Base-by-base conservation (phyloP, 1,140 invertebrate species). In the Colletes latitarsis region DNA sequence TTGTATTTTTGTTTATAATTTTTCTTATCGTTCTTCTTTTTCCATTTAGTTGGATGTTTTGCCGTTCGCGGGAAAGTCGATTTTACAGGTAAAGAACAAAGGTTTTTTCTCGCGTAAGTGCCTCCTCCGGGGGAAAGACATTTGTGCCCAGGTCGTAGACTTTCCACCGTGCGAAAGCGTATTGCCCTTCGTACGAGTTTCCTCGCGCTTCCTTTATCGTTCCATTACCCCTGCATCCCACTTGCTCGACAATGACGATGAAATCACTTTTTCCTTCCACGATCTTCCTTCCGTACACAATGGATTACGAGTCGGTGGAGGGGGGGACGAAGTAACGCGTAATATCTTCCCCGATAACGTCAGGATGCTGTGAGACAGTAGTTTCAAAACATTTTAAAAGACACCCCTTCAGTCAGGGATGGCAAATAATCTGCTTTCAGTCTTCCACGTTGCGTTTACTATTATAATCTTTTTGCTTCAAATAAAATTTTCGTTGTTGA, bases 161-260 rank as follows among this genome's bases (percentile, higher is more conserved):
- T 53, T 64, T 39, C 14, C 12, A 41, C n/a, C 66, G 8, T 78
- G 49, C 52, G 64, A 79, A 83, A 83, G 83, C 52, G 81, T 77
- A 79, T 64, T 10, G 21, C 41, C 70, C 49, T 41, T 53, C 46
- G n/a, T n/a, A 14, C 30, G 9, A 66, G 8, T 53, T 75, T 21
- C 46, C 49, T 10, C 17, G 0, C 46, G 60, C 9, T 74, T 53
- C 30, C 60, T 43, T 60, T 58, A 49, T 49, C 17, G 30, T 49
- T n/a, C 10, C 41, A 10, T n/a, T 69, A 19, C 73, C 49, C 63
- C 58, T 77, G 74, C 53, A 69, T 75, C 72, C 46, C 46, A 62
- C 63, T 41, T 10, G 21, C 46, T 46, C 17, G 46, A 64, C 49
- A 30, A 75, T 75, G 21, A 41, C 71, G 72, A 21, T 74, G 58